Evolutionary conservation across 2,888 invertebrate species (phyloP), one percentile per base, ranked within the genome.

Genomic region (Eudemis profundana): DNA sequence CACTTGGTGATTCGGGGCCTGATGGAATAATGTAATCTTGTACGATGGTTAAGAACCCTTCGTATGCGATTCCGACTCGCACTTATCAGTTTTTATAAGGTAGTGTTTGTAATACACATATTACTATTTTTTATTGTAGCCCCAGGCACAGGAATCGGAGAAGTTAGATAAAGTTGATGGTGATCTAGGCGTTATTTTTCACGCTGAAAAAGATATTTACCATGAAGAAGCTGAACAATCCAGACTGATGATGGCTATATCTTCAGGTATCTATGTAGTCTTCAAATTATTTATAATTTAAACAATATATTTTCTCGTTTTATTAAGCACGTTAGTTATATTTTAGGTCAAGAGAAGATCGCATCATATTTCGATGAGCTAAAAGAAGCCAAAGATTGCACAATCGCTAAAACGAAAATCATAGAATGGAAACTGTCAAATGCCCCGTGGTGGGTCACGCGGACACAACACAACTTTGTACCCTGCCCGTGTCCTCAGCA

Each of bases 351-450:
- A 83, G 91, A 93, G 74, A 72, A 84, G 19, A 90, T 93, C 84
- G 78, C 86, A 0, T 78, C 85, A 0, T 93, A 90, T 70, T 89
- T 91, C 62, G 77, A 81, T 61, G 71, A 92, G 15, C 62, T 93
- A 56, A 74, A 81, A 38, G 82, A 86, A 66, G 85, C 90, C 4
- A 81, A 80, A 4, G 65, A 50, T 0, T 87, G 89, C 61, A 70
- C 82, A 0, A 76, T 86, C 4, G 87, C 92, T 0, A 79, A 87
- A 68, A 72, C 83, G 51, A 89, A 89, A 70, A 77, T 82, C 0
- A 92, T 93, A 4, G 86, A 89, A 63, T 93, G 93, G 93, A 93
- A 93, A 71, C 78, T 91, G 21, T 75, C 78, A 0, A 80, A 84
- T 21, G 69, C 79, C 0, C 81, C 84, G 8, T 93, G 93, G 89